Percentiles rank a stretch among this genome's conserved stretches.
Conservation (phyloP, 2,888 invertebrate species). For the Caenorhabditis becei region DNA sequence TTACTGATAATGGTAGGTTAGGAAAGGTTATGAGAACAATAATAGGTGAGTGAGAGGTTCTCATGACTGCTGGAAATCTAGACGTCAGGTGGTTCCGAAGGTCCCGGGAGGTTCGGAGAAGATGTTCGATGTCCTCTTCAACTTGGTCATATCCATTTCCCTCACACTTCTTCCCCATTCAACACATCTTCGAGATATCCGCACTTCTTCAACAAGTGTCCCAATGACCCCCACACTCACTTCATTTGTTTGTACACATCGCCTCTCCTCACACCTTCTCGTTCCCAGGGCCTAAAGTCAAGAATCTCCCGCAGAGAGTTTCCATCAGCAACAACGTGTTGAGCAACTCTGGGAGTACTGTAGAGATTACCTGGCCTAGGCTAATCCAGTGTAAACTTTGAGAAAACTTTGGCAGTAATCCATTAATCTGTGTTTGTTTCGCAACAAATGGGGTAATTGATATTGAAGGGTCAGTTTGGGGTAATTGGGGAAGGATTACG, state of each 20-base stretch:
- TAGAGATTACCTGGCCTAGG: background rate
- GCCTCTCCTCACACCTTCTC: conserved; percentile 19
- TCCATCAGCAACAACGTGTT: background rate
- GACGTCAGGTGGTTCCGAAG: too few relatives aligned
- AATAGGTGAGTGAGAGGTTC: too few relatives aligned
- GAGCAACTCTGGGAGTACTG: too few relatives aligned
- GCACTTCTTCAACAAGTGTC: conserved; percentile 15
- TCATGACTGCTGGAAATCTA: too few relatives aligned
- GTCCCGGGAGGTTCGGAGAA: too few relatives aligned
- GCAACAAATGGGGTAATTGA: background rate
- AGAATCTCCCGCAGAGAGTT: conserved; percentile 7
- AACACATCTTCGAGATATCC: background rate
- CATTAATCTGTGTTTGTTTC: background rate
- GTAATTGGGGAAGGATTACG: background rate
- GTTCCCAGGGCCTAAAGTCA: background rate
- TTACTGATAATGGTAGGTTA: conserved; percentile 1
- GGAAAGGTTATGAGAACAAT: too few relatives aligned
- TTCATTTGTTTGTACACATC: conserved; percentile 23
- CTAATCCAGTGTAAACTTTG: background rate
- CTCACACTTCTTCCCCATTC: conserved; percentile 2
- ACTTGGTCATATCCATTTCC: conserved; percentile 5
- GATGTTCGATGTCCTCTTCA: too few relatives aligned
- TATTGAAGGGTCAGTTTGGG: background rate
- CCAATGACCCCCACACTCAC: conserved; percentile 37
- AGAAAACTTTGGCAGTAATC: background rate